Percentiles rank a stretch among this genome's conserved stretches.
phyloP scores from a whole-genome alignment of 2,797 vertebrate genomes.

The Leucoraja ocellata region DNA sequence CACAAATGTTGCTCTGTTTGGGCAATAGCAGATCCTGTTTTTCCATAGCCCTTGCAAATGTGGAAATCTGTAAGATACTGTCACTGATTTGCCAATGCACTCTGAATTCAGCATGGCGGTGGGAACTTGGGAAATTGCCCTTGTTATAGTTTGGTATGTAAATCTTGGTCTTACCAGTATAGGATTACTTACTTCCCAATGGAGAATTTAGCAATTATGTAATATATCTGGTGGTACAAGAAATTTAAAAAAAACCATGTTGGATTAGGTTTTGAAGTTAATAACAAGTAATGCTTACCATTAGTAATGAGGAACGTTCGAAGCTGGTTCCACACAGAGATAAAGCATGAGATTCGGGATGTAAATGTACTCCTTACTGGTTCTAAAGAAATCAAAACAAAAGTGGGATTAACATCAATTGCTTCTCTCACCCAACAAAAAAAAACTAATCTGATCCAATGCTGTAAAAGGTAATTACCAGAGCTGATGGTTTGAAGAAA shows the following conservation, averaged over 20 bases:
- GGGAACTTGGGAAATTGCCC: no score
- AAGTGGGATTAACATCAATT: neutral
- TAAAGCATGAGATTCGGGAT: conserved; percentile 62
- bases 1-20: no score
- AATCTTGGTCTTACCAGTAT: no score
- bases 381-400: conserved; percentile 47
- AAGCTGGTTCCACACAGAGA: conserved; percentile 83
- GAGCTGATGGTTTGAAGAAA: conserved; percentile 52
- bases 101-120: no score
- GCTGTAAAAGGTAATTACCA: neutral
- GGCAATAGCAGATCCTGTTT: no score
- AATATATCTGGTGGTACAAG: neutral
- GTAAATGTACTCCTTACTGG: conserved; percentile 55
- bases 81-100: no score
- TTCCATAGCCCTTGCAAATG: no score
- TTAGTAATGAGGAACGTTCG: conserved; percentile 69
- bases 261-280: no score
- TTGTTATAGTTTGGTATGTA: no score
- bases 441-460: neutral
- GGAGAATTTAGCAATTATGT: neutral
- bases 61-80: no score
- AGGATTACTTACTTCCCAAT: neutral
- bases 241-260: neutral
- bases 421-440: no score
- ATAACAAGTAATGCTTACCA: conserved; percentile 56